Percentiles rank a stretch among this genome's conserved stretches.
phyloP scores from a whole-genome alignment of 2,113 vertebrate genomes.

The Pantherophis guttatus region DNA sequence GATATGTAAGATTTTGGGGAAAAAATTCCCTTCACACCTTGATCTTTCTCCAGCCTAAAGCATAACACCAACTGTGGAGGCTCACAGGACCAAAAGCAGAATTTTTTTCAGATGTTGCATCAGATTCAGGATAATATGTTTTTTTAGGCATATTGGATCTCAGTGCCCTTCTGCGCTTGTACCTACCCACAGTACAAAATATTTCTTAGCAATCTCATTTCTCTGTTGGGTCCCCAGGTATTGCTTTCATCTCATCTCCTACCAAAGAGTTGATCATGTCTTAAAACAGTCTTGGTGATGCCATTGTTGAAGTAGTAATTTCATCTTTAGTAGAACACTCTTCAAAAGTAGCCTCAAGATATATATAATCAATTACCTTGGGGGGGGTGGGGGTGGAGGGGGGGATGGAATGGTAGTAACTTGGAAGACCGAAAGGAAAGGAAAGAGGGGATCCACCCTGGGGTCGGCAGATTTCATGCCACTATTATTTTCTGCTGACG shows the following conservation, averaged over 20 bases:
- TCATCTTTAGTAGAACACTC: background rate
- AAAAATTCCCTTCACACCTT: background rate
- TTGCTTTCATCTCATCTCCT: background rate
- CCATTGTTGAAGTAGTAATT: background rate
- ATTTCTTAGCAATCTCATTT: background rate
- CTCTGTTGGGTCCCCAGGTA: background rate
- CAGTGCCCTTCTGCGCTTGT: background rate
- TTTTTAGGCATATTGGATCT: background rate
- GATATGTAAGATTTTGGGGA: background rate
- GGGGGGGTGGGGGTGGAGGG: background rate
- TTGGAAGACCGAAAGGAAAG: background rate
- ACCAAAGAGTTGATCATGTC: background rate
- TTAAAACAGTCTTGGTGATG: background rate
- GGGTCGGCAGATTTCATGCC: background rate
- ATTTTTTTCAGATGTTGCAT: background rate
- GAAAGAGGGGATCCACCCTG: background rate
- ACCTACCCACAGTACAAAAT: background rate
- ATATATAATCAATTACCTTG: background rate
- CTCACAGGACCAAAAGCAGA: background rate
- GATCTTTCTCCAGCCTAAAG: background rate
- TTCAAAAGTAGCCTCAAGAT: background rate
- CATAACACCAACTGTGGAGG: background rate
- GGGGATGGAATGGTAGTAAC: background rate
- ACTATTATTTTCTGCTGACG: background rate
- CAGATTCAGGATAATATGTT: background rate